These are phyloP conservation scores for Sturnira hondurensis DNA, from an alignment of 2,113 vertebrate species.

Conservation along the genomic window DNA sequence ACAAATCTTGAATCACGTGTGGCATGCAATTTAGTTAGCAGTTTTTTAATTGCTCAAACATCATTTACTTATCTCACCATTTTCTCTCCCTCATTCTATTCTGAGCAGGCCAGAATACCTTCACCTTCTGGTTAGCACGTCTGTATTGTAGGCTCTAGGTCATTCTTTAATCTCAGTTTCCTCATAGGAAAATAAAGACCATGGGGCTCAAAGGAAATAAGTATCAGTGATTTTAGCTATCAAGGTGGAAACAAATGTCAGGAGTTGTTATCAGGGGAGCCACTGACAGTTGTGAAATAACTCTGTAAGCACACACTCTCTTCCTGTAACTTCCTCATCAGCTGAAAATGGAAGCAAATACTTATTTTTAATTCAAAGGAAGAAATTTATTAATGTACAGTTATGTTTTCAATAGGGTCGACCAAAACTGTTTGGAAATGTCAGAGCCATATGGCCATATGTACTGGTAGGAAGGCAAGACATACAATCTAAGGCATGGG, in stretches of 20 bases:
- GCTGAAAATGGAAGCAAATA: neutral
- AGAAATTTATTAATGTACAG: neutral
- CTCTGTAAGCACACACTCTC: neutral
- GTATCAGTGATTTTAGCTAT: constrained; percentile 1
- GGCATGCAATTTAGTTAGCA: constrained; percentile 15
- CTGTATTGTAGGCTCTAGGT: constrained; percentile 1
- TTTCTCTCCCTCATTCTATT: constrained; percentile 17
- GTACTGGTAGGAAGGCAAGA: neutral
- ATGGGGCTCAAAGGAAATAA: neutral
- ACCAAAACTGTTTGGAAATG: constrained; percentile 26
- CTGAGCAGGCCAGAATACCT: constrained; percentile 16
- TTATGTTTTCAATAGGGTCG: neutral
- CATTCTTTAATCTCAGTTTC: neutral
- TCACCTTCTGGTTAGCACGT: neutral
- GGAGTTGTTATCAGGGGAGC: neutral
- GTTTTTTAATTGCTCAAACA: constrained; percentile 24
- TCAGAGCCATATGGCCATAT: neutral
- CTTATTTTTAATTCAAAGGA: neutral
- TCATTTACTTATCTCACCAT: neutral
- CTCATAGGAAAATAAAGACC: neutral
- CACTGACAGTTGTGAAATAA: neutral
- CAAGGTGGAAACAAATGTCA: constrained; percentile 6
- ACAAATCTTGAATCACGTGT: constrained; percentile 7
- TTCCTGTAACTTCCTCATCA: neutral
- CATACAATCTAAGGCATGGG: neutral